Percentiles rank a stretch among this genome's conserved stretches.
These are phyloP conservation scores for Muntiacus muntjak DNA, from an alignment of 2,113 vertebrate species.

Conservation along the genomic window DNA sequence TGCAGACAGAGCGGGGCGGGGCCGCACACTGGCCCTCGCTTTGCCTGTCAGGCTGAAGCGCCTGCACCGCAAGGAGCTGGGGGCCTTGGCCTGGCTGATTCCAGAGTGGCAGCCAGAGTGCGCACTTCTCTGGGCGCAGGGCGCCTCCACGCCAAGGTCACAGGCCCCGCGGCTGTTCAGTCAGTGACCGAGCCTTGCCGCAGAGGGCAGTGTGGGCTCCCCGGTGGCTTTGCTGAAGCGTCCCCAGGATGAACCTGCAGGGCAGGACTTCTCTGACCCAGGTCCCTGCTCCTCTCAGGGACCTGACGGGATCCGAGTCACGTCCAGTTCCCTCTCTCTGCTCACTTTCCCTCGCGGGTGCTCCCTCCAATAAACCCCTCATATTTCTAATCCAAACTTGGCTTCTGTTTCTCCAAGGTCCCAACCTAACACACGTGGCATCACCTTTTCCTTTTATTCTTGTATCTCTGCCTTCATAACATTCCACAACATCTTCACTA, in stretches of 20 bases:
- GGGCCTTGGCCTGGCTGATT: neutral
- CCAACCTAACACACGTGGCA: neutral
- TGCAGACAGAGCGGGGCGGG: neutral
- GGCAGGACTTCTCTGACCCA: neutral
- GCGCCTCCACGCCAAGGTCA: neutral
- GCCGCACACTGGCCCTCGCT: neutral
- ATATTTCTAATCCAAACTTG: neutral
- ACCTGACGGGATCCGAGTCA: accelerated
- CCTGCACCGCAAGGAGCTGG: too few species aligned
- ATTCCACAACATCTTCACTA: neutral
- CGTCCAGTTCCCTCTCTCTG: neutral
- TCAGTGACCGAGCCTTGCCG: neutral
- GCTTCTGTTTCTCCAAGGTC: neutral
- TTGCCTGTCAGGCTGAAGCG: neutral
- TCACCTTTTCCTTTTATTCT: neutral
- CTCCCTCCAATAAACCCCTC: neutral
- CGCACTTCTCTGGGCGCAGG: neutral
- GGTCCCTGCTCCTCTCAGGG: neutral
- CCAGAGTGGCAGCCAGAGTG: neutral
- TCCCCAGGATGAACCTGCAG: neutral
- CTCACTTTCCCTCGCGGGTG: neutral
- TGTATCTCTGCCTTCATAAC: neutral
- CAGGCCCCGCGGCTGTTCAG: neutral
- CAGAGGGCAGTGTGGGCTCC: neutral
- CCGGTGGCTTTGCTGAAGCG: neutral